Evolutionary conservation across 2,888 invertebrate genomes (phyloP).

Genomic region (Ctenicera cuprea): DNA sequence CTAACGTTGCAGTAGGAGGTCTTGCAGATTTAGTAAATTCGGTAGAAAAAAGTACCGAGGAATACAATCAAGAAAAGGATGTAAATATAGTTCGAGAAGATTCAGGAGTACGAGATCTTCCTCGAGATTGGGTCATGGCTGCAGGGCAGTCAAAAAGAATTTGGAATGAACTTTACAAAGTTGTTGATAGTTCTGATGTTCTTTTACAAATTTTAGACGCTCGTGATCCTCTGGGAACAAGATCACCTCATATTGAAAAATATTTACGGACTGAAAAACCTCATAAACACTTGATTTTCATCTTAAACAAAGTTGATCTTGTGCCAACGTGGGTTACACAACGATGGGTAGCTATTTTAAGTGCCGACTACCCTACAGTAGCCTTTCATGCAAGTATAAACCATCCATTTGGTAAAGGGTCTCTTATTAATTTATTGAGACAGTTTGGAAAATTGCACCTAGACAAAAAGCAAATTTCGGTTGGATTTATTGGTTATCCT

Average conservation of each 20-base stretch:
- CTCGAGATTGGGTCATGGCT: slow-evolving; percentile 95
- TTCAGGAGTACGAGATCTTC: slow-evolving; percentile 85
- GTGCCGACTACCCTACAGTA: slow-evolving; percentile 96
- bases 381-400: slow-evolving; percentile 99
- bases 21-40: slow-evolving; percentile 85
- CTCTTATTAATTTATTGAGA: slow-evolving; percentile 94
- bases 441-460: slow-evolving; percentile 96
- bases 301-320: slow-evolving; percentile 97
- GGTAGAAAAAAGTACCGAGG: slow-evolving; percentile 82
- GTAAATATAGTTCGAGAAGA: slow-evolving; percentile 88
- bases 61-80: slow-evolving; percentile 90
- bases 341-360: slow-evolving; percentile 96
- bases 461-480: slow-evolving; percentile 98
- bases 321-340: slow-evolving; percentile 99
- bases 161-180: slow-evolving; percentile 99
- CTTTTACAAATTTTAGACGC: slow-evolving; percentile 97
- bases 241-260: slow-evolving; percentile 93
- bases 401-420: slow-evolving; percentile 99
- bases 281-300: slow-evolving; percentile 97
- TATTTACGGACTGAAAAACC: slow-evolving; percentile 95
- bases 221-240: slow-evolving; percentile 96
- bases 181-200: slow-evolving; percentile 98
- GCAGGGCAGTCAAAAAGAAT: slow-evolving; percentile 98
- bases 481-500: slow-evolving; percentile 99
- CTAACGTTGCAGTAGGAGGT: slow-evolving; percentile 85